These are phyloP conservation scores for Rhagoletis zephyria DNA, from an alignment of 1,140 invertebrate species.

Conservation along the genomic window DNA sequence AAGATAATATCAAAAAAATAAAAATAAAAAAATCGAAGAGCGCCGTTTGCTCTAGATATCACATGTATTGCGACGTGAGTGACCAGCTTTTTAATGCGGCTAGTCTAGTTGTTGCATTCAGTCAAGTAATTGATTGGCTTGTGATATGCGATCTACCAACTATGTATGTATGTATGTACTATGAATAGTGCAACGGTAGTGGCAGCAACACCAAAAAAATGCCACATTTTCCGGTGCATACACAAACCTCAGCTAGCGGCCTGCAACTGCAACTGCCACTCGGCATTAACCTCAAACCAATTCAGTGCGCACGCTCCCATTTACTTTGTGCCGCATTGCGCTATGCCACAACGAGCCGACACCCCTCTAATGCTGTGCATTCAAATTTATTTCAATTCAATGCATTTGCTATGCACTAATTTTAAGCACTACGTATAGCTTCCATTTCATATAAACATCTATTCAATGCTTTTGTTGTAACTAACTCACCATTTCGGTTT, in stretches of 20 bases:
- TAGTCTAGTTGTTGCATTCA: background rate
- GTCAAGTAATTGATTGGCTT: constrained; percentile 5
- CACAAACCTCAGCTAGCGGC: background rate
- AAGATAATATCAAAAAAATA: background rate
- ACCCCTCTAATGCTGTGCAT: background rate
- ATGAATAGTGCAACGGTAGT: background rate
- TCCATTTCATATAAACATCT: background rate
- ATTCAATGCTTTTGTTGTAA: constrained; percentile 27
- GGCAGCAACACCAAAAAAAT: background rate
- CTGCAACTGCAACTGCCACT: constrained; percentile 39
- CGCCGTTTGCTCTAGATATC: constrained; percentile 2
- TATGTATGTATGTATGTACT: background rate
- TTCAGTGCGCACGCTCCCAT: constrained; percentile 5
- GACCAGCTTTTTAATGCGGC: background rate
- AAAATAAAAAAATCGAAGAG: too few species aligned
- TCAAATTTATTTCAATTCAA: background rate
- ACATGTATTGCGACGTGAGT: background rate
- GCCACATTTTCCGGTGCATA: background rate
- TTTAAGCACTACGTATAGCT: background rate
- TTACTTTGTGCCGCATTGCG: background rate
- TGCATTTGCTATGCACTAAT: constrained; percentile 19
- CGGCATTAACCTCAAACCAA: constrained; percentile 35
- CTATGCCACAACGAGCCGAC: background rate
- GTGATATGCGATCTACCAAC: background rate
- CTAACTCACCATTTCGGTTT: constrained; percentile 77